These are phyloP conservation scores for Hydractinia echinata DNA, from an alignment of 30 jellyfish, hydroid and myxozoan genomes.

Conservation along the genomic window DNA sequence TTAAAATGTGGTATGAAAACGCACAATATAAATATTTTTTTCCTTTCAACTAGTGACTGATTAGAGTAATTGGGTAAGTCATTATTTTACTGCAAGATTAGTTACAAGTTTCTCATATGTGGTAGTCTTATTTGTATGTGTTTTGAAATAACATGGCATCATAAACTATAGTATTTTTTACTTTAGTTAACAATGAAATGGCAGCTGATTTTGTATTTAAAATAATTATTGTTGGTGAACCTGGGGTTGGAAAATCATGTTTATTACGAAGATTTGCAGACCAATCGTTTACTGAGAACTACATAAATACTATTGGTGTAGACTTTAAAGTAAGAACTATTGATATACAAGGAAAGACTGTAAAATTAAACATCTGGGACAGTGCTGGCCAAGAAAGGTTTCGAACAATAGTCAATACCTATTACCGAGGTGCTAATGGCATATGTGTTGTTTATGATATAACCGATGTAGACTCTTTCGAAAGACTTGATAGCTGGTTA, in stretches of 20 bases:
- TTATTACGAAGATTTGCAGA: slow-evolving; percentile 95
- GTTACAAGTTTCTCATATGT: too few species aligned
- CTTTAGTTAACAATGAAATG: slow-evolving; percentile 26
- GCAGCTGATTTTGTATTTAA: slow-evolving; percentile 96
- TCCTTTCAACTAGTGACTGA: too few species aligned
- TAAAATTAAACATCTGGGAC: slow-evolving; percentile 95
- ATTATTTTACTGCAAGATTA: too few species aligned
- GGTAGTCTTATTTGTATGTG: too few species aligned
- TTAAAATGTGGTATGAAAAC: too few species aligned
- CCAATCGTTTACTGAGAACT: slow-evolving; percentile 89
- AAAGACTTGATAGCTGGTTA: slow-evolving; percentile 71
- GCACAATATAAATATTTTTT: too few species aligned
- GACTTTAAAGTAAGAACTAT: slow-evolving; percentile 93
- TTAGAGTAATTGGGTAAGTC: too few species aligned
- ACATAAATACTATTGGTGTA: slow-evolving; percentile 96
- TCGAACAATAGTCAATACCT: slow-evolving; percentile 90
- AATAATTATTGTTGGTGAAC: slow-evolving; percentile 91
- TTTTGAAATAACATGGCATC: too few species aligned
- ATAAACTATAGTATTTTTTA: too few species aligned
- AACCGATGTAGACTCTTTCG: slow-evolving; percentile 90
- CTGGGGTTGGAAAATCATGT: slow-evolving; percentile 97
- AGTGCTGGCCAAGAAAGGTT: slow-evolving; percentile 98
- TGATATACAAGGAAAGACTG: slow-evolving; percentile 76
- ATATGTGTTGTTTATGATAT: slow-evolving; percentile 81
- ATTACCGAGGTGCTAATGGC: slow-evolving; percentile 98